phyloP scores from a whole-genome alignment of 2,113 vertebrate species.

The Neogobius melanostomus region DNA sequence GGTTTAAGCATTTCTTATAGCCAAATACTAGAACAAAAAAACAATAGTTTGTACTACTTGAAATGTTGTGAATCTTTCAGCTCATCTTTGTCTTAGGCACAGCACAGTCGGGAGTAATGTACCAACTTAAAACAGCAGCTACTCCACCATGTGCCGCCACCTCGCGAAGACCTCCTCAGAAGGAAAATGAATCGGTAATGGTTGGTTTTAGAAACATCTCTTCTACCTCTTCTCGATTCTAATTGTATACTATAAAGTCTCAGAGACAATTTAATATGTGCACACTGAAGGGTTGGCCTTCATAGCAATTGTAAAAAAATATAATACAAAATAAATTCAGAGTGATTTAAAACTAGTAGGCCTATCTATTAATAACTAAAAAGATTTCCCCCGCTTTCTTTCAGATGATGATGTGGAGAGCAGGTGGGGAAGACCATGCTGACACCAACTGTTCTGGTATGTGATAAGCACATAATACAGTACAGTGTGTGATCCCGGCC shows the following conservation, averaged over 20 bases:
- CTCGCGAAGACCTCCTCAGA: background rate
- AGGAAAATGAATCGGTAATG: conserved; percentile 29
- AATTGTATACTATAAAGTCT: background rate
- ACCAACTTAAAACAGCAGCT: background rate
- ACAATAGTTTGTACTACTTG: no score
- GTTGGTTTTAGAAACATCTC: conserved; percentile 34
- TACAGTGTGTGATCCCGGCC: background rate
- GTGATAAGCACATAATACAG: background rate
- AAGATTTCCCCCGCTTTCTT: background rate
- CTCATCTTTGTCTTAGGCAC: background rate
- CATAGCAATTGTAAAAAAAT: no score
- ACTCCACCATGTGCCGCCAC: background rate
- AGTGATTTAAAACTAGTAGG: no score
- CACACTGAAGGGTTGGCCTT: no score
- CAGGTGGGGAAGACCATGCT: conserved; percentile 4
- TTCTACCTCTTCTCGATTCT: background rate
- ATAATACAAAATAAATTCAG: no score
- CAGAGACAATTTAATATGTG: no score
- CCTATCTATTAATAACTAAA: no score
- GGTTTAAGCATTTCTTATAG: no score
- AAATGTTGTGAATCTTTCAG: background rate
- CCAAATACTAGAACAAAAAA: no score
- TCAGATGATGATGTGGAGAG: conserved; percentile 53
- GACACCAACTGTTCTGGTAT: conserved; percentile 22
- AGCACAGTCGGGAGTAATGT: background rate